Evolutionary conservation across 2,113 vertebrate species (phyloP).

Genomic region (Macrotus californicus): DNA sequence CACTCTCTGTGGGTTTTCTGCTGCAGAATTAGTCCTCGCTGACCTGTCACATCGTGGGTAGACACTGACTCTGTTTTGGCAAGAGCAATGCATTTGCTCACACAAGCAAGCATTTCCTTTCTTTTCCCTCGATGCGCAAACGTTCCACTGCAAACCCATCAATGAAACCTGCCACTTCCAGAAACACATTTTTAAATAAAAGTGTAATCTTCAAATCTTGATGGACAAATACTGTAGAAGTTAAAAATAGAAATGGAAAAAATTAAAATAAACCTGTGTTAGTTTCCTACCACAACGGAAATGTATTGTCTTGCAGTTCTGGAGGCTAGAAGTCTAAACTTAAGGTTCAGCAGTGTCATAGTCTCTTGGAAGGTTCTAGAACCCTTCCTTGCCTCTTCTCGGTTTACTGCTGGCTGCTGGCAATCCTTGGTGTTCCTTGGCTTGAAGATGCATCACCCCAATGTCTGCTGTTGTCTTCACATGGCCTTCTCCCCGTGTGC

Average conservation of each 20-base stretch:
- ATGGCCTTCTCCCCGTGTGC: not conserved
- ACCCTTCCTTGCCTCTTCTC: not conserved
- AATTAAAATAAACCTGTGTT: not conserved
- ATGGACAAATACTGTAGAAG: not conserved
- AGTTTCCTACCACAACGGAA: not conserved
- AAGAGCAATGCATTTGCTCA: not conserved
- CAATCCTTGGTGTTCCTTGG: not conserved
- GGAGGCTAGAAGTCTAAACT: not conserved
- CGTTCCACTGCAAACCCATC: not conserved
- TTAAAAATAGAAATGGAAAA: slow-evolving; percentile 11
- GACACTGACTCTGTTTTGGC: not conserved
- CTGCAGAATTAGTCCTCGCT: not conserved
- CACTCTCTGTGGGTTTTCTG: not conserved
- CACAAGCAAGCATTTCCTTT: not conserved
- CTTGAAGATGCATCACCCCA: not conserved
- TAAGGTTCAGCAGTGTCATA: too few relatives aligned
- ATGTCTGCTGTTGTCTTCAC: not conserved
- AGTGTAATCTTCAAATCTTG: not conserved
- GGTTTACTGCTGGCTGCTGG: not conserved
- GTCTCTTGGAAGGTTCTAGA: not conserved
- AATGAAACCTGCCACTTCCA: not conserved
- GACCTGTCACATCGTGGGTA: not conserved
- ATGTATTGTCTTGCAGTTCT: not conserved
- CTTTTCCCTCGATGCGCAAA: not conserved
- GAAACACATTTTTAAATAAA: slow-evolving; percentile 22